Base-by-base conservation (phyloP, 1,140 invertebrate species). In the Oncopodura yosiiana region DNA sequence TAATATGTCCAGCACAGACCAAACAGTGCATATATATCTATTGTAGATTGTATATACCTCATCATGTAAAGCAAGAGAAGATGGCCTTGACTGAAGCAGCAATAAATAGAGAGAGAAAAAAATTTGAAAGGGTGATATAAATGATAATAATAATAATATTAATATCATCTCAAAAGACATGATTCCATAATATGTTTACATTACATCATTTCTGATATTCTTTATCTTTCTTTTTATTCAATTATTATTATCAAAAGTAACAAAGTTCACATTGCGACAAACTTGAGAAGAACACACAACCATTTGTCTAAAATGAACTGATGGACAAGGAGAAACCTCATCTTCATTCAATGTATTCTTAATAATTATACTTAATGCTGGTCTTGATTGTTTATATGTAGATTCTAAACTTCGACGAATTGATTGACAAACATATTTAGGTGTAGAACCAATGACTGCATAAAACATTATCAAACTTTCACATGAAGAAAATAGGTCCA, bases 321-420 rank as follows among this genome's bases (percentile, higher is more conserved):
- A 56, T 19, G 54, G 54, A 56, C 45, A 48, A 12, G 18, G 6
- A 19, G 41, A 39, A 36, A 51, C 36, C 39, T 45, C 52, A 2
- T 49, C 43, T 24, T 49, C 51, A 3, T 50, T 39, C 19, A 44
- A 36, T 8, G 37, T 19, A 24, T 43, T 49, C 36, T 55, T 34
- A 34, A 60, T 36, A 12, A 60, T 41, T 0, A 60, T 36, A 24
- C 52, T 60, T 9, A 60, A 26, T 12, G 53, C n/a, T 3, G 57
- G 51, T 42, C 57, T 19, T 21, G 32, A 36, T 14, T 38, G 19
- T 21, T 55, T 54, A 19, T 44, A 55, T 6, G 23, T 26, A 24
- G 26, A 24, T 32, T 49, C 48, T 29, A 60, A 39, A 29, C 18
- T 21, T 32, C 39, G 50, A 4, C 45, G 36, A 6, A 56, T 34